Conservation (phyloP, 2,888 invertebrate species). For the Lycocerus yunnanus region DNA sequence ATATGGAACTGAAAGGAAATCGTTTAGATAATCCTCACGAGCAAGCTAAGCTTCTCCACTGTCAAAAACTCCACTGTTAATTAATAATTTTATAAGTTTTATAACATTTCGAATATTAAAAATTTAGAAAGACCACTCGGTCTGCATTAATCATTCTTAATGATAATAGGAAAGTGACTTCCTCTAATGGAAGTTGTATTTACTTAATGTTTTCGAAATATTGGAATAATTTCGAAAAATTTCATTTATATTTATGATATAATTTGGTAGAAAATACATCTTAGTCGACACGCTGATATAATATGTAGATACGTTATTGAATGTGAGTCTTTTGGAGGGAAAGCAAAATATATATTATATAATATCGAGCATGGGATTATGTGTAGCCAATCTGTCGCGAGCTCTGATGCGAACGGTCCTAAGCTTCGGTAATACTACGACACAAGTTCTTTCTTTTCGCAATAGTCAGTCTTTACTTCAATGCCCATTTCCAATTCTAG, state of each 20-base stretch:
- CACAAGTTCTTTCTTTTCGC: constrained; percentile 39
- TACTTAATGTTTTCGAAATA: too few relatives aligned
- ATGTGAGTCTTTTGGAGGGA: constrained; percentile 18
- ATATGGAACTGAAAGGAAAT: too few relatives aligned
- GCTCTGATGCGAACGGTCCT: constrained; percentile 49
- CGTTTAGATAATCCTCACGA: too few relatives aligned
- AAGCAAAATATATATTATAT: constrained; percentile 41
- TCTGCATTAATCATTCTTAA: too few relatives aligned
- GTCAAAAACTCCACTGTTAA: too few relatives aligned
- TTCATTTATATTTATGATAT: not conserved
- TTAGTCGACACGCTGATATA: not conserved
- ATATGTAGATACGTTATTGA: constrained; percentile 5
- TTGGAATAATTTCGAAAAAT: not conserved
- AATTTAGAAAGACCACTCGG: too few relatives aligned
- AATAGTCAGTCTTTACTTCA: constrained; percentile 26
- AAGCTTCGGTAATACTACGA: constrained; percentile 46
- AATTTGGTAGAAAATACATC: not conserved
- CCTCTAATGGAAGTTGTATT: not conserved
- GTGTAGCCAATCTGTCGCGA: constrained; percentile 54
- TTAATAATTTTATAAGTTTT: too few relatives aligned
- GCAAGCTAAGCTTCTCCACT: too few relatives aligned
- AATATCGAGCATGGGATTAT: constrained; percentile 54
- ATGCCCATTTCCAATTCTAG: constrained; percentile 26
- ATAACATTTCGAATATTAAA: too few relatives aligned
- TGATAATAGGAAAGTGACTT: too few relatives aligned